Base-by-base conservation (phyloP, 1,140 invertebrate species). In the Caenorhabditis remanei region DNA sequence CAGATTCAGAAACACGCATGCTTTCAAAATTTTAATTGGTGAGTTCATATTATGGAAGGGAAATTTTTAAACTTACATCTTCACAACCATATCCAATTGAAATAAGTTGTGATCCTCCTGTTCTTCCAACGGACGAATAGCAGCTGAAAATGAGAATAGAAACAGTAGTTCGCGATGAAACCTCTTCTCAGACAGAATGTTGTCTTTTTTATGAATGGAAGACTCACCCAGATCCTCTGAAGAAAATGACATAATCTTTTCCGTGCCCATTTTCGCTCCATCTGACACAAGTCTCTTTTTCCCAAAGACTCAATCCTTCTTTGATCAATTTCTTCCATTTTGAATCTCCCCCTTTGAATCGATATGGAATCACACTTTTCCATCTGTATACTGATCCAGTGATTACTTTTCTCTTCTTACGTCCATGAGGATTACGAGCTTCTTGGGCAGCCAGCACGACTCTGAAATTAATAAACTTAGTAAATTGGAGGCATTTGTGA, bases 31-130 rank as follows among this genome's bases (percentile, higher is more conserved):
- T 32, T 32, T 32, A 32, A 32, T 32, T 32, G 2, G 32, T 32
- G 32, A 32, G 32, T 32, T 32, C 32, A 32, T 32, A 2, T 32
- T 32, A 32, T 32, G 32, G 32, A 32, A 32, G 32, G 32, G 2
- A 32, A 32, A 32, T 2, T 2, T 32, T 0, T 32, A 46, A 67
- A 43, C 87, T 86, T 48, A 89, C 89, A 41, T 86, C 85, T 84
- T 89, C 89, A 75, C 89, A 90, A 9, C 89, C 89, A 41, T 90
- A 88, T 4, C 89, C 89, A 55, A 90, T 89, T 11, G 88, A 89
- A n/a, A 90, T 84, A n/a, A 88, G 84, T 55, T 90, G 89, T 14
- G 85, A 85, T 21, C 89, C 89, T 7, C 89, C 89, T 9, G 87
- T 88, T 56, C 86, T 82, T 14, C 89, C 89, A 2, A 90, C 89